phyloP scores from a whole-genome alignment of 2,797 vertebrate species.

The Xiphorhynchus erythropygius region DNA sequence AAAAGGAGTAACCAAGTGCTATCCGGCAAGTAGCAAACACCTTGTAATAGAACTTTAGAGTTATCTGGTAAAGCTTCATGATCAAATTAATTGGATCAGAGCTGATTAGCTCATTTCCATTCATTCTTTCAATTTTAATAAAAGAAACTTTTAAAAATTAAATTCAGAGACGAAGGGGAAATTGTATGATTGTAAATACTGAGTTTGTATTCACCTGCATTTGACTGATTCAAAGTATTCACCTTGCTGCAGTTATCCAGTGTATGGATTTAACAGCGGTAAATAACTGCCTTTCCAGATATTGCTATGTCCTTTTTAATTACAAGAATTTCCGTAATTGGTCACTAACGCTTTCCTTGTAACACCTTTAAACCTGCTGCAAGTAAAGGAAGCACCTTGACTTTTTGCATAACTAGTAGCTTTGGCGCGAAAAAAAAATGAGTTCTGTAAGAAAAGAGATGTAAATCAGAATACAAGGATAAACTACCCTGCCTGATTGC shows the following conservation, averaged over 20 bases:
- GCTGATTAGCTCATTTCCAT: neutral
- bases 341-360: neutral
- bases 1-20: neutral
- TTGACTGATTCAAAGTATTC: neutral
- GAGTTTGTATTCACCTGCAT: constrained; percentile 19
- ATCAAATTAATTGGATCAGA: neutral
- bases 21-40: neutral
- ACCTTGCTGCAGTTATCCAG: neutral
- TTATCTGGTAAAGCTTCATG: neutral
- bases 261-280: neutral
- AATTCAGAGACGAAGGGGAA: neutral
- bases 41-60: constrained; percentile 15
- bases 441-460: neutral
- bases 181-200: neutral
- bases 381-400: neutral
- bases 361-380: neutral
- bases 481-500: neutral
- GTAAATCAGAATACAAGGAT: neutral
- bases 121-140: neutral
- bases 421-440: neutral
- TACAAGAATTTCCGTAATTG: neutral
- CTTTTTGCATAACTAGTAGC: neutral
- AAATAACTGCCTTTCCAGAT: neutral
- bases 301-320: neutral
- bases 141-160: neutral